Conservation (phyloP, 2,113 vertebrate genomes). For the Ramphastos sulfuratus region DNA sequence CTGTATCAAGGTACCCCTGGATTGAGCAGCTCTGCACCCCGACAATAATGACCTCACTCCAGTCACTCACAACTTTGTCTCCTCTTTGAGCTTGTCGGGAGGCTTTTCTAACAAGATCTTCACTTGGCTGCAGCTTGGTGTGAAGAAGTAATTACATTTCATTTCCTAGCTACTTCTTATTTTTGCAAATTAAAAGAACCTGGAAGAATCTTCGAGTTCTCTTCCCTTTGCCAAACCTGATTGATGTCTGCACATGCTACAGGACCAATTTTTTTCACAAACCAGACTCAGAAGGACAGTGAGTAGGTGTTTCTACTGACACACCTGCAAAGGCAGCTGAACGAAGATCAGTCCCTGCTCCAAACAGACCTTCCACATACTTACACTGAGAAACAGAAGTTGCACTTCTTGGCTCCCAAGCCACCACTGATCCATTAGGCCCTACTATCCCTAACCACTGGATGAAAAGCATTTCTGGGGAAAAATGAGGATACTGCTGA, state of each 20-base stretch:
- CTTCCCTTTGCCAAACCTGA: background rate
- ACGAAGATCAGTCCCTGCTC: background rate
- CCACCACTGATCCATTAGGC: background rate
- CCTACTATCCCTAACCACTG: background rate
- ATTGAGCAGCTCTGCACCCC: background rate
- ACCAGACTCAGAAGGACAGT: background rate
- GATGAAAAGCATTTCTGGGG: background rate
- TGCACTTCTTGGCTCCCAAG: background rate
- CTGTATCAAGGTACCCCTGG: background rate
- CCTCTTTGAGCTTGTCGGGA: background rate
- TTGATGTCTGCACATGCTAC: background rate
- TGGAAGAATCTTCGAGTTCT: background rate
- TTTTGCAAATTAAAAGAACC: background rate
- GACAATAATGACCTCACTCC: fast-evolving
- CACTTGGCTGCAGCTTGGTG: background rate
- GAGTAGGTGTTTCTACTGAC: background rate
- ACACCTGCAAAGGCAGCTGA: background rate
- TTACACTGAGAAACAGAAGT: background rate
- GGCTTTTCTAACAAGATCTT: background rate
- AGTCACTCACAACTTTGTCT: background rate
- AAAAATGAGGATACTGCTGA: background rate
- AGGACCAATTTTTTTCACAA: background rate
- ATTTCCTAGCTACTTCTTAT: background rate
- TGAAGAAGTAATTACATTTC: background rate
- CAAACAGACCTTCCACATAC: background rate